Evolutionary conservation across 1,140 invertebrate species (phyloP), one percentile per base, ranked within the genome.

Genomic region (Drosophila pallidifrons): DNA sequence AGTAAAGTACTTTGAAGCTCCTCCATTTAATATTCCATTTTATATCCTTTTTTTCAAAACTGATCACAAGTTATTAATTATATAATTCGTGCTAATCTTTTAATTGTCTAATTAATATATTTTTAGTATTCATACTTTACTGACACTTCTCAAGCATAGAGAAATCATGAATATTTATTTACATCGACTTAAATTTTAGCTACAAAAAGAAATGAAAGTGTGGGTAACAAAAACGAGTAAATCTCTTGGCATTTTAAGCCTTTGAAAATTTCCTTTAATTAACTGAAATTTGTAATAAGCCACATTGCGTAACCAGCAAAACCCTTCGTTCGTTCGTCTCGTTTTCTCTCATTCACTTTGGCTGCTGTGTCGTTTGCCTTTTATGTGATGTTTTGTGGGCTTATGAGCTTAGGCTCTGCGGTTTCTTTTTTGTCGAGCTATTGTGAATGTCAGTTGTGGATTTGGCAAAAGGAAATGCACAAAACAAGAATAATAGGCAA

Each of bases 261-360:
- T 86, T 86, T 86, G 75, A 86, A 85, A 85, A 86, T 86, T 86
- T 79, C 66, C 82, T 76, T 86, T 86, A 86, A 86, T 86, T 86
- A 86, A 81, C 75, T 86, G 75, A 75, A 81, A 86, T 81, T 60
- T 60, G 46, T 60, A 79, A 75, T 86, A 85, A 86, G 81, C 73
- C 67, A 61, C 66, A 77, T 76, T 59, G 51, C 63, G 41, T 32
- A 57, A 15, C 25, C 30, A 13, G 15, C 46, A 5, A 13, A 25
- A n/a, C 10, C 46, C 8, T 25, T 5, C 16, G 41, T 4, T 13
- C 11, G 28, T 10, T 38, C 32, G n/a, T 28, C 20, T 41, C 35
- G 6, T n/a, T 15, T 11, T 8, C 5, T 59, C 41, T 32, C 32
- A 35, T 13, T 52, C 15, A 20, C 13, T 8, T 38, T 38, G 7